Percentiles rank a stretch among this genome's conserved stretches.
Conservation (phyloP, 2,888 invertebrate species). For the Erynnis tages region DNA sequence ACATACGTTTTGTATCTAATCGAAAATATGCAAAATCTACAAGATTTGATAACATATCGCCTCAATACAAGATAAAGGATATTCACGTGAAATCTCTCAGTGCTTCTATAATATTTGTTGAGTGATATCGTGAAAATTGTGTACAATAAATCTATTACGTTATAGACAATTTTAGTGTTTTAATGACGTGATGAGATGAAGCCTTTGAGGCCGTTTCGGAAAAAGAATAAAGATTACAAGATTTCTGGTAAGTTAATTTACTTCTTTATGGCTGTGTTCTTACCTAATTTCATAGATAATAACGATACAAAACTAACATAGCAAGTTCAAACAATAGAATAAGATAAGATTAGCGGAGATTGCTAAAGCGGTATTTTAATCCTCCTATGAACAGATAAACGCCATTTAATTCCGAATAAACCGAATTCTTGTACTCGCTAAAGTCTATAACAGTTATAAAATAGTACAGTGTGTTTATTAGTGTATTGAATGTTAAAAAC, state of each 20-base stretch:
- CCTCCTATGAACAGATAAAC: too few relatives aligned
- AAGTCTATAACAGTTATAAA: too few relatives aligned
- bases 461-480: too few relatives aligned
- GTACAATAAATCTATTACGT: not conserved
- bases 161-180: constrained; percentile 1
- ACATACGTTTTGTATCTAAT: not conserved
- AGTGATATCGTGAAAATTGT: not conserved
- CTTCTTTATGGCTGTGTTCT: too few relatives aligned
- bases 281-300: too few relatives aligned
- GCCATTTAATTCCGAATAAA: too few relatives aligned
- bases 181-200: constrained; percentile 6
- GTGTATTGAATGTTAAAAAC: not conserved
- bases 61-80: constrained; percentile 9
- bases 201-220: constrained; percentile 11
- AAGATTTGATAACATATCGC: constrained; percentile 32
- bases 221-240: constrained; percentile 11
- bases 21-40: constrained; percentile 23
- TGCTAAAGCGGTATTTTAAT: too few relatives aligned
- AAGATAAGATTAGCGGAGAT: too few relatives aligned
- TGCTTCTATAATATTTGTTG: constrained; percentile 6
- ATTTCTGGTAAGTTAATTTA: constrained; percentile 10
- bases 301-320: too few relatives aligned
- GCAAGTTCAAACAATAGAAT: too few relatives aligned
- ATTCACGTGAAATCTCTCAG: constrained; percentile 10
- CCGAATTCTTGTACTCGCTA: too few relatives aligned